phyloP scores from a whole-genome alignment of 1,140 invertebrate genomes.

The Archegozetes longisetosus region DNA sequence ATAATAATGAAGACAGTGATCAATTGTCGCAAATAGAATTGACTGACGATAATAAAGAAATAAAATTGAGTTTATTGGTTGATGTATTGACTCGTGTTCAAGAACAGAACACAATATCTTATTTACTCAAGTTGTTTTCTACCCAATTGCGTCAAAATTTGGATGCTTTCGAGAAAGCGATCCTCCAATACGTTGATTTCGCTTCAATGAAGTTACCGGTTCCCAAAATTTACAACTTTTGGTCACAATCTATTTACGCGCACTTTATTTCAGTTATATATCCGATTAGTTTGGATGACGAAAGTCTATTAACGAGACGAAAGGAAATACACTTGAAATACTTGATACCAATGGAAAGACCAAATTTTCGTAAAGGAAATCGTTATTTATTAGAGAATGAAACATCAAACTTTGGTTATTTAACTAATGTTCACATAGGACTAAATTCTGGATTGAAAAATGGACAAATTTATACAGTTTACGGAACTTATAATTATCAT shows the following conservation, averaged over 20 bases:
- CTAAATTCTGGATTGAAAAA: constrained; percentile 25
- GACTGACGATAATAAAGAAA: not conserved
- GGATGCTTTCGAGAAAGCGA: not conserved
- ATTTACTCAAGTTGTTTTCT: constrained; percentile 1
- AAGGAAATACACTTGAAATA: constrained; percentile 45
- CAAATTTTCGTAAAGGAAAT: constrained; percentile 53
- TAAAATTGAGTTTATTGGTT: not conserved
- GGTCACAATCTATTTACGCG: not conserved
- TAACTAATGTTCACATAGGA: constrained; percentile 56
- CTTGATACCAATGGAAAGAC: constrained; percentile 43
- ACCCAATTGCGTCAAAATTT: not conserved
- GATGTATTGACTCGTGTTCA: not conserved
- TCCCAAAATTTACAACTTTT: constrained; percentile 9
- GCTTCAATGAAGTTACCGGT: not conserved
- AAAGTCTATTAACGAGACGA: constrained; percentile 40
- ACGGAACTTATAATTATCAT: constrained; percentile 78
- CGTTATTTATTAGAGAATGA: constrained; percentile 39
- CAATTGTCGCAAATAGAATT: not conserved
- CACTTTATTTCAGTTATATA: constrained; percentile 3
- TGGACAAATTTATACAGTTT: constrained; percentile 38
- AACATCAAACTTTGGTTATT: constrained; percentile 30
- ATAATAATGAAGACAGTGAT: not conserved
- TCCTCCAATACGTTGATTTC: not conserved
- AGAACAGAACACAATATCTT: not conserved
- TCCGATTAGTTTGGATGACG: constrained; percentile 3